Evolutionary conservation across 92 coral and sea anemone genomes (phyloP).

Genomic region (Scolanthus callimorphus): DNA sequence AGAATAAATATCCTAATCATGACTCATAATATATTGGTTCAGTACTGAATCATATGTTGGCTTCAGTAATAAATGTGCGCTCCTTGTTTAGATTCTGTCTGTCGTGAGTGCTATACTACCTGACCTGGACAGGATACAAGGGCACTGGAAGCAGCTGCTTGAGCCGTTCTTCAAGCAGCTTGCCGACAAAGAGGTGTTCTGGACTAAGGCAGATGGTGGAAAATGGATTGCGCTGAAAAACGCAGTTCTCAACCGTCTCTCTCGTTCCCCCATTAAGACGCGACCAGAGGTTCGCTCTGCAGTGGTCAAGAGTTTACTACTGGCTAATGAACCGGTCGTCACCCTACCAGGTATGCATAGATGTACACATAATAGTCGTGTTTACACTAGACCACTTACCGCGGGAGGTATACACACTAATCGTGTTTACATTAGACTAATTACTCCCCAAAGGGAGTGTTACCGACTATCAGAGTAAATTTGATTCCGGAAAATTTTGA

Average conservation of each 20-base stretch:
- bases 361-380: too few species aligned
- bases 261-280: constrained; percentile 44
- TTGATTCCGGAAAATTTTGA: too few species aligned
- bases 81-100: constrained; percentile 12
- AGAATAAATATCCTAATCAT: too few species aligned
- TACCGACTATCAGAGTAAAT: too few species aligned
- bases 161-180: constrained; percentile 72
- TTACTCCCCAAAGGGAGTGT: too few species aligned
- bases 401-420: too few species aligned
- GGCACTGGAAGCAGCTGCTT: constrained; percentile 82
- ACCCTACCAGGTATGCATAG: constrained; percentile 33
- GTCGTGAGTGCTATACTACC: constrained; percentile 73
- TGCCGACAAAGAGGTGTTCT: constrained; percentile 61
- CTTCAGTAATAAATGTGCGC: too few species aligned
- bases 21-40: too few species aligned
- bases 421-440: too few species aligned
- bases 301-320: constrained; percentile 53
- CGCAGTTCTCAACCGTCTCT: constrained; percentile 70
- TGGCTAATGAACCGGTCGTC: constrained; percentile 66
- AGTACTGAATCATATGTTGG: too few species aligned
- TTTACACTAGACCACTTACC: too few species aligned
- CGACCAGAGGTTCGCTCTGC: constrained; percentile 57
- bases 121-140: constrained; percentile 68
- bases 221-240: constrained; percentile 82
- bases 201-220: constrained; percentile 75